A percentile compares a stretch with the other conserved stretches of the same genome.
phyloP scores from a whole-genome alignment of 2,888 invertebrate genomes.

The Nasonovia ribisnigri region DNA sequence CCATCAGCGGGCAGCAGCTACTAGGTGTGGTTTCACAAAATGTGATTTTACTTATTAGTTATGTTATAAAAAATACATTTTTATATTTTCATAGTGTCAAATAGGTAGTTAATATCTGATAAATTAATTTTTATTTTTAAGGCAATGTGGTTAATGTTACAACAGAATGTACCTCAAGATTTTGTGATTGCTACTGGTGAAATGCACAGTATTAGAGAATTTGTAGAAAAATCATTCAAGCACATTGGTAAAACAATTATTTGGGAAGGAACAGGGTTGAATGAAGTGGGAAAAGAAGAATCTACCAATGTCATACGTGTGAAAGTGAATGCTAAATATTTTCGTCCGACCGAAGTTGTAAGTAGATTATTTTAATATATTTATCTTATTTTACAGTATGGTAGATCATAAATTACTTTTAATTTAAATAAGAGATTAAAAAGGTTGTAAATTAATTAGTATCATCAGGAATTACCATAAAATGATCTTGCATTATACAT shows the following conservation, averaged over 20 bases:
- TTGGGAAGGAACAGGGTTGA: slow-evolving; percentile 89
- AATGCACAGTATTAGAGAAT: slow-evolving; percentile 94
- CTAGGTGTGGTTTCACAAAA: not conserved
- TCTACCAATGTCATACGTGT: slow-evolving; percentile 83
- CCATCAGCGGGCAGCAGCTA: not conserved
- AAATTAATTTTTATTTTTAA: slow-evolving; percentile 70
- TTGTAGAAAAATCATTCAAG: slow-evolving; percentile 91
- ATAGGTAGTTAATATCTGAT: not conserved
- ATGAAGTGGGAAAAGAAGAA: slow-evolving; percentile 84
- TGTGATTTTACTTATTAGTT: not conserved
- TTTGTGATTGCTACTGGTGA: slow-evolving; percentile 98
- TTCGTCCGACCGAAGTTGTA: slow-evolving; percentile 97
- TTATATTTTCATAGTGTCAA: not conserved
- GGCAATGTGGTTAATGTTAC: slow-evolving; percentile 99
- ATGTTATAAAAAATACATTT: not conserved
- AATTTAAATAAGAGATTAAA: not conserved
- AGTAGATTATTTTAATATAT: slow-evolving; percentile 70
- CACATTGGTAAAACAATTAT: slow-evolving; percentile 83
- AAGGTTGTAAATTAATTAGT: not conserved
- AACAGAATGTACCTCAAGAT: slow-evolving; percentile 91
- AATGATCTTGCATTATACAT: not conserved
- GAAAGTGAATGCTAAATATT: slow-evolving; percentile 92
- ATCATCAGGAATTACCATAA: not conserved
- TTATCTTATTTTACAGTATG: not conserved
- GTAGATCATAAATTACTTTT: not conserved